Conservation (phyloP, 2,113 vertebrate genomes). For the Panurus biarmicus region DNA sequence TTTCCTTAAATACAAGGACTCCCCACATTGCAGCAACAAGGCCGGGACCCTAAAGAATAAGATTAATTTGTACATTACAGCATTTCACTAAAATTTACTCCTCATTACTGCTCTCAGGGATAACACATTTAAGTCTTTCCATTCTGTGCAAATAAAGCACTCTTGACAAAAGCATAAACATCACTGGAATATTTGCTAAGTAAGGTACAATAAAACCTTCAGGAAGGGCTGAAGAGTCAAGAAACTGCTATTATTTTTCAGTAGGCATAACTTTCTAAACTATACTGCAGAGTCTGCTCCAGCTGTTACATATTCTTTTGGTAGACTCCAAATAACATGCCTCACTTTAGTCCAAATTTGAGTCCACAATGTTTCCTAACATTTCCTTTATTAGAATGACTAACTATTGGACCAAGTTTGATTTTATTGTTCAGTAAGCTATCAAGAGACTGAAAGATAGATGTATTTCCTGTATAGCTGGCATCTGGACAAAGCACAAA, state of each 20-base stretch:
- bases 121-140: neutral
- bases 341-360: neutral
- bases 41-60: slow-evolving; percentile 79
- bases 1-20: slow-evolving; percentile 84
- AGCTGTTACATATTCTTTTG: neutral
- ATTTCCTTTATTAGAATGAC: neutral
- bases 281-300: neutral
- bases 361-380: neutral
- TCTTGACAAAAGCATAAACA: neutral
- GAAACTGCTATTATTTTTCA: neutral
- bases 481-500: neutral
- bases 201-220: neutral
- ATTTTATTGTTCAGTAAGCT: neutral
- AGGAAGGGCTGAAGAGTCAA: neutral
- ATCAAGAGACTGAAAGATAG: neutral
- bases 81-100: neutral
- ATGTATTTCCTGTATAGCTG: neutral
- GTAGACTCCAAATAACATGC: neutral
- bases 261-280: neutral
- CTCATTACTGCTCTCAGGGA: neutral
- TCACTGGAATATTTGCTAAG: neutral
- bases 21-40: slow-evolving; percentile 87
- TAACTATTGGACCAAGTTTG: neutral
- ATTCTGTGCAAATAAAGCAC: neutral
- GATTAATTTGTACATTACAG: neutral